Base-by-base conservation (phyloP, 2,113 vertebrate genomes). In the Scomber colias region DNA sequence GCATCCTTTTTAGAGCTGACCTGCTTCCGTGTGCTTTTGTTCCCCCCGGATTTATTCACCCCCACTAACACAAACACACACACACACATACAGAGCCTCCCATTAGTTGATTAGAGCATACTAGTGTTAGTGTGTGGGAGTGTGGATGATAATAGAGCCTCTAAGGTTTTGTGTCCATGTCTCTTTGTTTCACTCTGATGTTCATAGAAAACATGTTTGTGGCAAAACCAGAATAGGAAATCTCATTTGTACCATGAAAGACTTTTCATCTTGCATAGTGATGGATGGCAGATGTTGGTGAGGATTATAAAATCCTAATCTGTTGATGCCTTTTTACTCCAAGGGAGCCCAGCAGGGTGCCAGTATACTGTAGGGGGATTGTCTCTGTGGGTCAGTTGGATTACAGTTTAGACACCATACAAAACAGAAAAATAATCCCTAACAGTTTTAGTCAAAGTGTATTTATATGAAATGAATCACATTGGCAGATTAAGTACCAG, bases 301-400 rank as follows among this genome's bases (percentile, higher is more conserved):
- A 64, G 67, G 86, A 90, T 90, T 92, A 82, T 56, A 60, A 63
- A 84, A 76, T 77, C 69, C 71, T 92, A 86, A 91, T 91, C 87
- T 82, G 50, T 45, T 79, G 35, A 31, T 85, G 85, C 50, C 66
- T 81, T 81, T 88, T 83, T 35, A 54, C 61, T 81, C 53, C 0
- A 1, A 75, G 15, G 55, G 12, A 50, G 59, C 67, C 44, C 78
- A 79, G 17, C 24, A 66, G 55, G 65, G 53, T 73, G 73, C 56
- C 48, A 46, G 61, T 56, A 16, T n/a, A 68, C 24, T 54, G 55
- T 16, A 21, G 44, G 11, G 11, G 63, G 75, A 69, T 68, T 81
- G 63, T 79, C 70, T 27, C 82, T 64, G 71, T 64, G 62, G 51
- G 67, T 67, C 73, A 75, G 9, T 65, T 3, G 51, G 16, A 83